Percentiles rank a stretch among this genome's conserved stretches.
Evolutionary conservation across 2,797 vertebrate species (phyloP).

Genomic region (Linurgus olivaceus): DNA sequence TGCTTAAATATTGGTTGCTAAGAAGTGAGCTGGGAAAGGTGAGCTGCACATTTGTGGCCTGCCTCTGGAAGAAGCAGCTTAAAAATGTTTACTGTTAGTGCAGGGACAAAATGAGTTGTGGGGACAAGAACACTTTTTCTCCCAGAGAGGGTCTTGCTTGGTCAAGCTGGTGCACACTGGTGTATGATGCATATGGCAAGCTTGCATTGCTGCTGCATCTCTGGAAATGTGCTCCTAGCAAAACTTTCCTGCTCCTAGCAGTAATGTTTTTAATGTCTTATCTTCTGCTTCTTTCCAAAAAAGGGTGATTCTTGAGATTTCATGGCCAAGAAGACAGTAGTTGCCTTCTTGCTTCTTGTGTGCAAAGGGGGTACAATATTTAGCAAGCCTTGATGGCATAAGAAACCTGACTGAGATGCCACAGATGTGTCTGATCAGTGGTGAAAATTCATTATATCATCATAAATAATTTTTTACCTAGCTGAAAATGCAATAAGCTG

Average conservation of each 20-base stretch:
- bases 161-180: neutral
- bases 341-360: neutral
- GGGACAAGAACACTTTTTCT: neutral
- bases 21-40: neutral
- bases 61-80: neutral
- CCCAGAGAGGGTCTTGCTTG: neutral
- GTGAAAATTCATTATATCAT: neutral
- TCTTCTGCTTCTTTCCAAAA: neutral
- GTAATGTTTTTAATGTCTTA: neutral
- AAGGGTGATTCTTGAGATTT: neutral
- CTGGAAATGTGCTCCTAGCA: neutral
- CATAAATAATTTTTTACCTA: neutral
- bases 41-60: neutral
- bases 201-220: neutral
- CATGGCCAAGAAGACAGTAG: neutral
- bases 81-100: neutral
- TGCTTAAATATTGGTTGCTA: neutral
- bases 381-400: neutral
- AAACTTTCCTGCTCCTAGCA: neutral
- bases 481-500: neutral
- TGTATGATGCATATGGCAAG: neutral
- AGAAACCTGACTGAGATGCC: neutral
- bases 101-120: neutral
- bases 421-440: neutral
- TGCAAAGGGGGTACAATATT: neutral